phyloP scores from a whole-genome alignment of 2,888 invertebrate genomes.

The Tinea pellionella region DNA sequence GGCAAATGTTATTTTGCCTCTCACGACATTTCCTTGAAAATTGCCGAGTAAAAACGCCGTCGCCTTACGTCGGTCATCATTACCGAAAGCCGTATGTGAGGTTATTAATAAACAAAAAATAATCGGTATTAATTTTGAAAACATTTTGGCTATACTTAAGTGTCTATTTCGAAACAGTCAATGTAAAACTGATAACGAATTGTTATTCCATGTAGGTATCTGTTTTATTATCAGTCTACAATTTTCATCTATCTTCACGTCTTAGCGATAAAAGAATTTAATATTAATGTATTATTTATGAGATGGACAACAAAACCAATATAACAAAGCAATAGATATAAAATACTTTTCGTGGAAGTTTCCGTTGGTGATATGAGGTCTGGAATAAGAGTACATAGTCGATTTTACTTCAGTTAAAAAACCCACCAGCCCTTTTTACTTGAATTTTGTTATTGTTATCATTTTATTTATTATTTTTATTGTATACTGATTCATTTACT shows the following conservation, averaged over 20 bases:
- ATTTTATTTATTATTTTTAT: too few species aligned
- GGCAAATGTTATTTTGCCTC: slow-evolving; percentile 34
- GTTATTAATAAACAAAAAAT: neutral
- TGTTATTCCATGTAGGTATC: neutral
- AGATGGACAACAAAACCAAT: neutral
- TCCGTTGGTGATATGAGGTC: too few species aligned
- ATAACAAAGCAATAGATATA: too few species aligned
- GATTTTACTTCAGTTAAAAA: too few species aligned
- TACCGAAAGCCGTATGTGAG: neutral
- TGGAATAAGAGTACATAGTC: too few species aligned
- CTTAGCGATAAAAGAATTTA: neutral
- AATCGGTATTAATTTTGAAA: neutral
- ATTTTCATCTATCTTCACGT: neutral
- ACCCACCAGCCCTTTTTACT: too few species aligned
- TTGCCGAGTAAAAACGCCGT: neutral
- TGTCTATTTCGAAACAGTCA: neutral
- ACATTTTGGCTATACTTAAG: slow-evolving; percentile 16
- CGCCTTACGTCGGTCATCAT: neutral
- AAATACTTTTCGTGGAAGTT: too few species aligned
- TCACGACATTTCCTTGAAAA: slow-evolving; percentile 35
- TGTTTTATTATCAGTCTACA: neutral
- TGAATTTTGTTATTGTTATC: too few species aligned
- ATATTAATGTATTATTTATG: neutral
- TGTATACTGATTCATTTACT: too few species aligned
- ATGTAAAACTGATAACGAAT: neutral